phyloP scores from a whole-genome alignment of 2,888 invertebrate genomes.

The Tricholauxania praeusta region DNA sequence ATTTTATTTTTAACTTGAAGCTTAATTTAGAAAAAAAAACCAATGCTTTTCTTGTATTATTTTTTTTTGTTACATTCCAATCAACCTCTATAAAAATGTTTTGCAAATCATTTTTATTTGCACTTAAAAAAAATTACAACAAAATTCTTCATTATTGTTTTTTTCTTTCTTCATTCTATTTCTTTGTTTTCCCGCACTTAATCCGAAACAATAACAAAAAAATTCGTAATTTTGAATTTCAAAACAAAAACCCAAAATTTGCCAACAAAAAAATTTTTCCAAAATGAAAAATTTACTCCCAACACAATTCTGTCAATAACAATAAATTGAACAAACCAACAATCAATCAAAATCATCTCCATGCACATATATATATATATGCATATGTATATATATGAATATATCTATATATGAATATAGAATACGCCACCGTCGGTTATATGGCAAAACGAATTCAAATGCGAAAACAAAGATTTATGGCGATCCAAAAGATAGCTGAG shows the following conservation, averaged over 20 bases:
- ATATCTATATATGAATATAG: slow-evolving; percentile 69
- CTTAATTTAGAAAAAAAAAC: too few relatives aligned
- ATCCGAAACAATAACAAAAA: slow-evolving; percentile 30
- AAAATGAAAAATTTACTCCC: slow-evolving; percentile 41
- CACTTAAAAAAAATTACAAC: slow-evolving; percentile 37
- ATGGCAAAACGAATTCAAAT: slow-evolving; percentile 98
- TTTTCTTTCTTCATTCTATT: slow-evolving; percentile 47
- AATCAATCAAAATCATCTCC: slow-evolving; percentile 35
- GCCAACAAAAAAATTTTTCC: slow-evolving; percentile 28
- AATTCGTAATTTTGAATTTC: slow-evolving; percentile 17
- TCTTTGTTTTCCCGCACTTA: slow-evolving; percentile 51
- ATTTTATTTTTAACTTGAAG: too few relatives aligned
- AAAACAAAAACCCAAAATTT: slow-evolving; percentile 26
- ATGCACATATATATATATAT: slow-evolving; percentile 30
- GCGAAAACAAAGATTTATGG: slow-evolving; percentile 92
- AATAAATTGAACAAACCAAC: slow-evolving; percentile 40
- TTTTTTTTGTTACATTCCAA: too few relatives aligned
- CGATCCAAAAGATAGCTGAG: slow-evolving; percentile 91
- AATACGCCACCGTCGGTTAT: slow-evolving; percentile 98
- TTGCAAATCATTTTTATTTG: slow-evolving; percentile 10
- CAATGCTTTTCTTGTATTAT: too few relatives aligned
- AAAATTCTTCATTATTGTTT: slow-evolving; percentile 51
- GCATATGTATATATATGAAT: slow-evolving; percentile 20
- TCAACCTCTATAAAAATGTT: too few relatives aligned
- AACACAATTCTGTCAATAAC: slow-evolving; percentile 31